phyloP scores from a whole-genome alignment of 35 echinoderm and acorn worm genomes.

The Eucidaris tribuloides region DNA sequence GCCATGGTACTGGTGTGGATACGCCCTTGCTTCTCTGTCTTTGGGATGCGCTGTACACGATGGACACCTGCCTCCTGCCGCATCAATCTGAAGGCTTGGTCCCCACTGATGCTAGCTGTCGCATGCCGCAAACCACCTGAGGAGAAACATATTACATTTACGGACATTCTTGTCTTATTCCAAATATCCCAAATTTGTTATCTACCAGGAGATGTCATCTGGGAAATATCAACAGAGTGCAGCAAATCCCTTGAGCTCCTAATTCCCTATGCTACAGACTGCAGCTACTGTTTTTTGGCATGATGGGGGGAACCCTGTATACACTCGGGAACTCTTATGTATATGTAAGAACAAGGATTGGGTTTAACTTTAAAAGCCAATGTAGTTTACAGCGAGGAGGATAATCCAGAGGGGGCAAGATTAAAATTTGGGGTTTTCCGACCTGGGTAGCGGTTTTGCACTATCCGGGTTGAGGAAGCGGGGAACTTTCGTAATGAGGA shows the following conservation, averaged over 20 bases:
- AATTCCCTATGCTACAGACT: not conserved
- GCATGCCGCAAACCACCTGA: constrained; percentile 86
- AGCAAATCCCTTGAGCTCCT: too few relatives aligned
- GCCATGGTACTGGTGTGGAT: constrained; percentile 97
- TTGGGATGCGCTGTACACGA: constrained; percentile 82
- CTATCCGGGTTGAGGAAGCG: too few relatives aligned
- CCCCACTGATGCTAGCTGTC: constrained; percentile 60
- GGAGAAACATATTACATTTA: not conserved
- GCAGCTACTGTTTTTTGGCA: not conserved
- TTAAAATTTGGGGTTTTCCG: too few relatives aligned
- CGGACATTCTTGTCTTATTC: not conserved
- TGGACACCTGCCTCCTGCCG: constrained; percentile 92
- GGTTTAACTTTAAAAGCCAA: too few relatives aligned
- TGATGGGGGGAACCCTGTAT: too few relatives aligned
- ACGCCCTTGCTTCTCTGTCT: constrained; percentile 82
- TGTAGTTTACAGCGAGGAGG: too few relatives aligned
- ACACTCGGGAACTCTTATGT: too few relatives aligned
- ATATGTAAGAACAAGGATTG: too few relatives aligned
- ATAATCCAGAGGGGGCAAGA: too few relatives aligned
- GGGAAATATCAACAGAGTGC: too few relatives aligned
- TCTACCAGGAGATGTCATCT: not conserved
- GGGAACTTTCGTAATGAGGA: too few relatives aligned
- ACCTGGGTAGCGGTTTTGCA: too few relatives aligned
- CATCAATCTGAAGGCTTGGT: constrained; percentile 65
- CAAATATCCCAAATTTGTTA: not conserved